Evolutionary conservation across 35 echinoderm and acorn worm genomes (phyloP).

Genomic region (Eucidaris tribuloides): DNA sequence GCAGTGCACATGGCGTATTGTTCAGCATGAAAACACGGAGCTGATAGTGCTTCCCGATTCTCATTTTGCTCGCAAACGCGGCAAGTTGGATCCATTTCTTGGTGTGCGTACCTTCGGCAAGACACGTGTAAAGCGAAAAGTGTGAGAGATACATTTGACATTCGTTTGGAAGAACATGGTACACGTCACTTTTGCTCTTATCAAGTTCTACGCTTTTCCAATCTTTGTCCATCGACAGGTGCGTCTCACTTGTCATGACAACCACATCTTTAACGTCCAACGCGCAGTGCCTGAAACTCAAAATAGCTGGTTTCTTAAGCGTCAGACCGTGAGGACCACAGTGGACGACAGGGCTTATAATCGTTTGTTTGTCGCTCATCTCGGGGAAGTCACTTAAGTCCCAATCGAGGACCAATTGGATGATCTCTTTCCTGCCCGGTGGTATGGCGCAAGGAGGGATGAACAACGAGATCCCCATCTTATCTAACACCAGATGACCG

Average conservation of each 20-base stretch:
- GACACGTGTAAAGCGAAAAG: slow-evolving; percentile 89
- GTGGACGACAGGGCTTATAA: slow-evolving; percentile 89
- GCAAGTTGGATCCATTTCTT: slow-evolving; percentile 95
- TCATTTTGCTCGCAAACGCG: slow-evolving; percentile 65
- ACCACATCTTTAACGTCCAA: slow-evolving; percentile 44
- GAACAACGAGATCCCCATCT: slow-evolving; percentile 90
- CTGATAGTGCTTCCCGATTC: slow-evolving; percentile 49
- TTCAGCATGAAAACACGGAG: slow-evolving; percentile 77
- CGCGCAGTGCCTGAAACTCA: slow-evolving; percentile 89
- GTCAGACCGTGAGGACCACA: slow-evolving; percentile 75
- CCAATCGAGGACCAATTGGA: slow-evolving; percentile 91
- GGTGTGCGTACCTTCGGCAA: slow-evolving; percentile 44
- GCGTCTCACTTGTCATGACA: slow-evolving; percentile 77
- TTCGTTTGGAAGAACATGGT: slow-evolving; percentile 54
- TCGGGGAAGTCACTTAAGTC: slow-evolving; percentile 74
- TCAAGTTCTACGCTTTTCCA: slow-evolving; percentile 30
- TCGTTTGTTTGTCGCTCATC: slow-evolving; percentile 54
- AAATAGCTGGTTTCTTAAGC: slow-evolving; percentile 57
- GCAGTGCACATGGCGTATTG: slow-evolving; percentile 93
- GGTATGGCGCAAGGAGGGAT: slow-evolving; percentile 80
- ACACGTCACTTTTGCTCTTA: background rate
- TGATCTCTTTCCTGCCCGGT: slow-evolving; percentile 40
- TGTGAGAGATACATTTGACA: slow-evolving; percentile 78
- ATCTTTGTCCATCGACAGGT: slow-evolving; percentile 63
- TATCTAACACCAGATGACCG: slow-evolving; percentile 60